Percentiles rank a stretch among this genome's conserved stretches.
Evolutionary conservation across 2,888 invertebrate species (phyloP).

Genomic region (Anaspis maculata): DNA sequence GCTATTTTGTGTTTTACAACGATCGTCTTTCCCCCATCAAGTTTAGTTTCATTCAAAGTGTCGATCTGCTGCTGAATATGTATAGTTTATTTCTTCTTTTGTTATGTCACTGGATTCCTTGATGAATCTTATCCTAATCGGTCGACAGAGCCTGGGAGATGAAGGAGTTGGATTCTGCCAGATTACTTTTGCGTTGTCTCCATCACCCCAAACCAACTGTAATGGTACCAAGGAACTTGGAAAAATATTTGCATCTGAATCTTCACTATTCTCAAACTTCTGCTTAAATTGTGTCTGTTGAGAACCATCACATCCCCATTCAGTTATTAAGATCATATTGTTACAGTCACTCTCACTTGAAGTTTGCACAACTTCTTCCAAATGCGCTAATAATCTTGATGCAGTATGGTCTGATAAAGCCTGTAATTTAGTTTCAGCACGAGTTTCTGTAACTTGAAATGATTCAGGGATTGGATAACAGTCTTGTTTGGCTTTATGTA

Average conservation of each 20-base stretch:
- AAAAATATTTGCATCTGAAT: slow-evolving; percentile 26
- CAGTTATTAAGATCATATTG: slow-evolving; percentile 11
- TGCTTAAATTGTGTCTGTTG: slow-evolving; percentile 24
- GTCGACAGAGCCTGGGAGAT: slow-evolving; percentile 24
- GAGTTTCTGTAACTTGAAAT: neutral
- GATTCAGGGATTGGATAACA: neutral
- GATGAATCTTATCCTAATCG: slow-evolving; percentile 25
- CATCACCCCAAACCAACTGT: slow-evolving; percentile 12
- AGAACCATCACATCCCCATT: slow-evolving; percentile 24
- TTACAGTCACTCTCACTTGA: slow-evolving; percentile 6
- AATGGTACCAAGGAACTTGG: slow-evolving; percentile 22
- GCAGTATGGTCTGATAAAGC: neutral
- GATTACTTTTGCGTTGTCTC: slow-evolving; percentile 17
- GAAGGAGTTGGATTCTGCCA: slow-evolving; percentile 28
- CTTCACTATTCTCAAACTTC: slow-evolving; percentile 18
- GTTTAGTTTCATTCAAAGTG: neutral
- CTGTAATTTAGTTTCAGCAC: neutral
- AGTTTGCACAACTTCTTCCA: neutral
- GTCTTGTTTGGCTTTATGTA: neutral
- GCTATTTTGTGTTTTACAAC: slow-evolving; percentile 6
- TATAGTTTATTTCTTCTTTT: slow-evolving; percentile 16
- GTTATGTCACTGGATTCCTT: slow-evolving; percentile 22
- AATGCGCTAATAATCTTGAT: slow-evolving; percentile 1
- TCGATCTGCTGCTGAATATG: neutral
- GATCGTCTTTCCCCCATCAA: neutral